Percentiles rank a stretch among this genome's conserved stretches.
Conservation (phyloP, 2,888 invertebrate species). For the Ditula angustiorana region DNA sequence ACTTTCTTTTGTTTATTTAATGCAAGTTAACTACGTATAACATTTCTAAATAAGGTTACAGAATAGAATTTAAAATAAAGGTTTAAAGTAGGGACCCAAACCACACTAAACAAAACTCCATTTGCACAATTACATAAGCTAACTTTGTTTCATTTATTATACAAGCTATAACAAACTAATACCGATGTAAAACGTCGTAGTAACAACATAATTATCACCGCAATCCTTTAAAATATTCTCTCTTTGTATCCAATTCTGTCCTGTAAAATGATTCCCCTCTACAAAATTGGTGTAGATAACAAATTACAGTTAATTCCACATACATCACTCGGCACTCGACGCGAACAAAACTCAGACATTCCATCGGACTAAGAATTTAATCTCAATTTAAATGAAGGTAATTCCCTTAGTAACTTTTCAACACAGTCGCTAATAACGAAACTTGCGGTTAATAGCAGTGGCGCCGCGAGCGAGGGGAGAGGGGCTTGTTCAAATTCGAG, state of each 20-base stretch:
- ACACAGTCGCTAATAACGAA: conserved; percentile 82
- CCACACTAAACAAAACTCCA: conserved; percentile 4
- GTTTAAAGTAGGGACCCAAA: conserved; percentile 40
- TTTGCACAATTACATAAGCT: background rate
- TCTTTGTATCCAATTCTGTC: background rate
- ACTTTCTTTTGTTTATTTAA: conserved; percentile 74
- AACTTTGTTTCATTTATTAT: background rate
- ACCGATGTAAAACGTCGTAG: background rate
- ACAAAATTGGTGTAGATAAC: conserved; percentile 5
- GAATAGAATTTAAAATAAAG: conserved; percentile 8
- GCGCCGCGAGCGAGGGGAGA: conserved; percentile 43
- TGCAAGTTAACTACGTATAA: conserved; percentile 63
- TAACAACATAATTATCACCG: conserved; percentile 6
- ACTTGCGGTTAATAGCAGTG: conserved; percentile 61
- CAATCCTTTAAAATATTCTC: conserved; percentile 6
- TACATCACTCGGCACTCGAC: conserved; percentile 26
- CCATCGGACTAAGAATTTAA: conserved; percentile 76
- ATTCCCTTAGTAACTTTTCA: conserved; percentile 79
- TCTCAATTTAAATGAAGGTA: conserved; percentile 81
- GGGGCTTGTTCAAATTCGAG: conserved; percentile 66
- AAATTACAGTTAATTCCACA: conserved; percentile 26
- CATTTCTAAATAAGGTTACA: conserved; percentile 56
- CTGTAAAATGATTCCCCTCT: background rate
- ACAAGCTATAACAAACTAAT: background rate
- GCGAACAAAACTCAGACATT: conserved; percentile 53